Percentiles rank a stretch among this genome's conserved stretches.
Evolutionary conservation across 1,140 invertebrate species (phyloP).

Genomic region (Drosophila subpulchrella): DNA sequence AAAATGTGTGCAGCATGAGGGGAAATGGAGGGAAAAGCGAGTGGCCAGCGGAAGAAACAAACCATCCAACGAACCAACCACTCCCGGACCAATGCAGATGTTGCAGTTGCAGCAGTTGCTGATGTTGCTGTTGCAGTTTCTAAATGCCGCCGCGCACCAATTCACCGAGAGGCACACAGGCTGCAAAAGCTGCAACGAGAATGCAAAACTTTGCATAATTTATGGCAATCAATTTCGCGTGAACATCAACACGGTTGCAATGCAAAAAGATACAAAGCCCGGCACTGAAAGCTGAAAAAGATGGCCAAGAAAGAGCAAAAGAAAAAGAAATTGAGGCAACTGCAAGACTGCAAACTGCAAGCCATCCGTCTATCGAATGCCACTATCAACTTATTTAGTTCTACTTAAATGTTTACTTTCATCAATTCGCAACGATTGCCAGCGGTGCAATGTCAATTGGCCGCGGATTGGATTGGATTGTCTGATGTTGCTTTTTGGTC

Average conservation of each 20-base stretch:
- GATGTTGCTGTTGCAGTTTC: constrained; percentile 49
- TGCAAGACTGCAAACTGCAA: constrained; percentile 10
- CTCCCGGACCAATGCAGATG: constrained; percentile 45
- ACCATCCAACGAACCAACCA: constrained; percentile 30
- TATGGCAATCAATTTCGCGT: constrained; percentile 68
- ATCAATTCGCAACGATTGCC: constrained; percentile 46
- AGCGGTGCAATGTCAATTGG: constrained; percentile 40
- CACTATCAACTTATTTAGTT: constrained; percentile 58
- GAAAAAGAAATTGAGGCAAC: constrained; percentile 41
- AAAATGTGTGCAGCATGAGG: constrained; percentile 13
- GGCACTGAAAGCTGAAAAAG: background rate
- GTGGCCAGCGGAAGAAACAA: constrained; percentile 21
- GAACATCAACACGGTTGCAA: constrained; percentile 54
- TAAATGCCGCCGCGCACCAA: constrained; percentile 62
- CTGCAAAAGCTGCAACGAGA: constrained; percentile 28
- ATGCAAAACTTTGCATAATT: constrained; percentile 65
- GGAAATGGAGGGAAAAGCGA: background rate
- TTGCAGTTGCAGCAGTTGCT: constrained; percentile 11
- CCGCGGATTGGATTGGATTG: constrained; percentile 30
- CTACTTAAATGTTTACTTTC: constrained; percentile 63
- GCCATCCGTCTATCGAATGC: constrained; percentile 41
- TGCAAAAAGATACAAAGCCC: constrained; percentile 27
- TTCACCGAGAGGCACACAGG: constrained; percentile 34
- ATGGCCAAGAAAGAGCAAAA: constrained; percentile 10
- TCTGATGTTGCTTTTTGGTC: constrained; percentile 47